Evolutionary conservation across 2,113 vertebrate species (phyloP), one percentile per base, ranked within the genome.

Genomic region (Leucoraja erinaceus): DNA sequence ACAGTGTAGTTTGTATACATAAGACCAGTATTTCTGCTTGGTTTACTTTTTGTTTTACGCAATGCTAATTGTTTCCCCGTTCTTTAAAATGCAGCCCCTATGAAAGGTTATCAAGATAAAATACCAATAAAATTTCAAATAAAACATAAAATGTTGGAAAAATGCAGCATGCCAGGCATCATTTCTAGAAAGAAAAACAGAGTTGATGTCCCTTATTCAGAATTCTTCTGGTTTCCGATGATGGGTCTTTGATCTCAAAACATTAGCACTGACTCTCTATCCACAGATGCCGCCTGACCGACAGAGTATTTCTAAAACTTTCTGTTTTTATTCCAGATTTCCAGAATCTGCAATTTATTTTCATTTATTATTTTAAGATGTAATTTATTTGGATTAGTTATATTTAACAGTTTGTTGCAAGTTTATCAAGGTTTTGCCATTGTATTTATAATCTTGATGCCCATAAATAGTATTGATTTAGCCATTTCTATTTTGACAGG

Each of bases 401-500:
- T 59, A 63, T 28, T 28, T 88, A 14, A 88, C n/a, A 16, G 4
- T 63, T 63, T 86, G 59, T 86, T 31, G 28, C 14, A 86, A n/a
- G 16, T 83, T 86, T 28, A 31, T 5, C 66, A 91, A 22, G 33
- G 8, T 33, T 91, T 72, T 4, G 20, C 38, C 5, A 28, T 72
- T 91, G 9, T 74, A 47, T 47, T 47, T 47, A 3, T 47, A 47
- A 47, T 47, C 38, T 47, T 47, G 38, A 47, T 47, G 38, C 38
- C 38, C 1, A 47, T 47, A 47, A 47, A 47, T 47, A 1, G 38
- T 47, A 47, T 47, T 47, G 38, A 47, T 47, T 47, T 47, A 47
- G 38, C 47, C 59, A 54, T 54, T 91, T 74, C 20, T 72, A 72
- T 91, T 91, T 91, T 72, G 68, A 91, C 38, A 91, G 90, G 66